Base-by-base conservation (phyloP, 2,888 invertebrate genomes). In the Stictocephala bisonia region DNA sequence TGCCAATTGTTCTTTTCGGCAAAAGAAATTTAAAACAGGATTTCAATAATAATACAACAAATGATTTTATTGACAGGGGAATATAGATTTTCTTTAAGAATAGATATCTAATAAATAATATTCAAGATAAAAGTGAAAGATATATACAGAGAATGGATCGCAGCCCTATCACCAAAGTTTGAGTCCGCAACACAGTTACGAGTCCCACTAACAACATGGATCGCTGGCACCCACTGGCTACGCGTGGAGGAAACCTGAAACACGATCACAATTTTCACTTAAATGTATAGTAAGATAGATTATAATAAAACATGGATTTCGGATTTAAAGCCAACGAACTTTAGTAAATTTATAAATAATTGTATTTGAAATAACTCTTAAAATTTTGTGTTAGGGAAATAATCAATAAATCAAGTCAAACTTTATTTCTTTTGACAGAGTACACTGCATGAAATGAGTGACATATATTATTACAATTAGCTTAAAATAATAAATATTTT, bases 121-220 rank as follows among this genome's bases (percentile, higher is more conserved):
- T 64, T 40, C 64, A 64, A 64, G 60, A 31, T 60, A 60, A 60
- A 60, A 64, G 64, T 64, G 64, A 64, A 64, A 44, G 22, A 64
- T 64, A 64, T 64, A 44, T 64, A 64, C 64, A 64, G 44, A 64
- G 40, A 64, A 64, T 64, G 64, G 44, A 64, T 41, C 40, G 64
- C 53, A 35, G 53, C 70, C 70, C 70, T 70, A 70, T 70, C 70
- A 70, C 70, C 70, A 70, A 70, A 41, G 56, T 56, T 15, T 35
- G 56, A 70, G 56, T 70, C 70, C 44, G 58, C 56, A 48, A 58
- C 70, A 71, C 44, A 58, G 70, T 53, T 29, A 40, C 40, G 50
- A 48, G 24, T 18, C 26, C 53, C 53, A 40, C 40, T 44, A 44
- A 71, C 70, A 71, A 53, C 51, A n/a, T n/a, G 15, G 27, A 40